These are phyloP conservation scores for Cyclophora albipunctata DNA, from an alignment of 2,888 invertebrate genomes.

Conservation along the genomic window DNA sequence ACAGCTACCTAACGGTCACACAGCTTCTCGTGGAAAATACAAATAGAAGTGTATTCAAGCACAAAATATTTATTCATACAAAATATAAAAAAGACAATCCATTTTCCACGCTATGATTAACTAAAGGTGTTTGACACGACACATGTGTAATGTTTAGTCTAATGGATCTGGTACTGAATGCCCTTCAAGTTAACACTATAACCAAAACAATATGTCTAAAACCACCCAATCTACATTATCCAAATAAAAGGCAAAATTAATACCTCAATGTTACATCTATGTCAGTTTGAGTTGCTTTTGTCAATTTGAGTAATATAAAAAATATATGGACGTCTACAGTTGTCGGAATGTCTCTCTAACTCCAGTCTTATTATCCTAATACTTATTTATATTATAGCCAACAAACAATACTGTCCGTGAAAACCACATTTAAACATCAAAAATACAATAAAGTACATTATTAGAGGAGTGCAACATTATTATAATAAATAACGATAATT, in stretches of 20 bases:
- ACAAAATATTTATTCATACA: slow-evolving; percentile 45
- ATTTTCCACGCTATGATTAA: slow-evolving; percentile 50
- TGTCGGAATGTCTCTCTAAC: slow-evolving; percentile 30
- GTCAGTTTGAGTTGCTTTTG: slow-evolving; percentile 14
- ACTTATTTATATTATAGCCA: slow-evolving; percentile 25
- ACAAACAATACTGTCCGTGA: slow-evolving; percentile 24
- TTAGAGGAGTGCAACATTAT: slow-evolving; percentile 27
- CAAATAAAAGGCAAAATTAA: slow-evolving; percentile 33
- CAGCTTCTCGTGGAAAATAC: slow-evolving; percentile 52
- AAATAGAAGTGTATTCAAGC: slow-evolving; percentile 43
- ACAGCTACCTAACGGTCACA: slow-evolving; percentile 1
- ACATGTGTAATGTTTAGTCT: slow-evolving; percentile 15
- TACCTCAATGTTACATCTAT: slow-evolving; percentile 22
- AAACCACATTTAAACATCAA: slow-evolving; percentile 29
- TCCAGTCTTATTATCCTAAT: slow-evolving; percentile 29
- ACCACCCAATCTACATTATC: slow-evolving; percentile 29
- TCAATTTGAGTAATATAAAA: slow-evolving; percentile 22
- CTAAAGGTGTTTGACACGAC: slow-evolving; percentile 19
- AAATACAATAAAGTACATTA: slow-evolving; percentile 36
- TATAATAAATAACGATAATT: slow-evolving; percentile 18
- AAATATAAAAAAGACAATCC: slow-evolving; percentile 37
- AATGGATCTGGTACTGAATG: slow-evolving; percentile 15
- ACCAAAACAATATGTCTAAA: slow-evolving; percentile 15
- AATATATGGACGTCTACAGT: slow-evolving; percentile 31
- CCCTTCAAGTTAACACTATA: slow-evolving; percentile 13